Evolutionary conservation across 2,888 invertebrate genomes (phyloP), one percentile per base, ranked within the genome.

Genomic region (Tortricodes alternella): DNA sequence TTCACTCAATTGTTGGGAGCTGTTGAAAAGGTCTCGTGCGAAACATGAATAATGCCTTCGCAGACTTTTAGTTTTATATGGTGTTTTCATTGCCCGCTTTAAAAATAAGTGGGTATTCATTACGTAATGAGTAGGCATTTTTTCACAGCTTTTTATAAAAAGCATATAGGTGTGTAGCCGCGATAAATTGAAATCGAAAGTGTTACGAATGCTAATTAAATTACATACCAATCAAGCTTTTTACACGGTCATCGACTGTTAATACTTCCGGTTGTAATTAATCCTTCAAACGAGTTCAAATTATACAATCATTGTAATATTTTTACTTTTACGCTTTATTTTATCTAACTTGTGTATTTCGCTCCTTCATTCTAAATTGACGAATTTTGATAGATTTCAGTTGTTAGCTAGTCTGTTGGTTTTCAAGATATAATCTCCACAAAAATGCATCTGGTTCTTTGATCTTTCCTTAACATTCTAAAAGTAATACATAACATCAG

Each of bases 1-100:
- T 56, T 56, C 56, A 56, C 56, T 50, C 50, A 38, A 56, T 56
- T 50, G 37, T 50, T 46, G 21, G 21, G 16, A 15, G 21, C 53
- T 37, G 38, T 46, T 27, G 53, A 46, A 34, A 19, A 34, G 18
- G 49, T 16, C 44, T 37, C 56, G 44, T 56, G 56, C 44, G 56
- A 56, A 56, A 44, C 24, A 37, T 56, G 21, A 44, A 56, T 56
- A 50, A 56, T 50, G 21, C 35, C 15, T 16, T 55, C 35, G 27
- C 55, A 35, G 41, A 39, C 46, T 53, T 46, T 55, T 55, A 48
- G 48, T 27, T 16, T 55, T 48, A 41, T 27, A 32, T 35, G n/a
- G n/a, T 35, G 34, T 19, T 19, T 56, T 56, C 37, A 56, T 29
- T 18, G 29, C 43, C 39, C 37, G 48, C 49, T 43, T 18, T 50